Evolutionary conservation across 2,888 invertebrate genomes (phyloP).

Genomic region (Peribatodes rhomboidaria): DNA sequence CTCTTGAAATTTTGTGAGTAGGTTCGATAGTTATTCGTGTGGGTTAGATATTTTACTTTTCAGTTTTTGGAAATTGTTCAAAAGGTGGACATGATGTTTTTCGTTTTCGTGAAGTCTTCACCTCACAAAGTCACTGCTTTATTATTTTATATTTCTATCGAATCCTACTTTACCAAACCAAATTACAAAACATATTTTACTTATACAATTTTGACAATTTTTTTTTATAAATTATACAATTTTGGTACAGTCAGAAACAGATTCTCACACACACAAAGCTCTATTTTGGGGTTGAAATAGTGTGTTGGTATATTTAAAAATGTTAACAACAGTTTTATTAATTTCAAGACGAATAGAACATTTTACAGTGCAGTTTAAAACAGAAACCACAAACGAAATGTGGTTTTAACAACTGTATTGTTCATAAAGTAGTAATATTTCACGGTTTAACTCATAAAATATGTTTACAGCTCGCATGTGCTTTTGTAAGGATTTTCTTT

Average conservation of each 20-base stretch:
- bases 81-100: no score
- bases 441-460: conserved; percentile 21
- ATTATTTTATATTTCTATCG: no score
- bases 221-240: no score
- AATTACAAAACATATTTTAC: neutral
- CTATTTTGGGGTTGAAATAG: neutral
- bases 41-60: no score
- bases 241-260: no score
- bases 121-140: no score
- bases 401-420: conserved; percentile 14
- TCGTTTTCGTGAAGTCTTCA: no score
- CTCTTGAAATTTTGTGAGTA: no score
- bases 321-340: neutral
- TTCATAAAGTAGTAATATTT: conserved; percentile 16
- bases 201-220: neutral
- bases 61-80: no score
- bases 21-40: no score
- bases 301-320: neutral
- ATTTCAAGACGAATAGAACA: conserved; percentile 12
- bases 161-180: no score
- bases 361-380: conserved; percentile 21
- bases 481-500: conserved; percentile 5
- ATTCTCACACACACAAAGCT: no score
- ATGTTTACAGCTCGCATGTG: conserved; percentile 10
- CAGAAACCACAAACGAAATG: conserved; percentile 19